Base-by-base conservation (phyloP, 2,113 vertebrate species). In the Microcebus ravelobensis region DNA sequence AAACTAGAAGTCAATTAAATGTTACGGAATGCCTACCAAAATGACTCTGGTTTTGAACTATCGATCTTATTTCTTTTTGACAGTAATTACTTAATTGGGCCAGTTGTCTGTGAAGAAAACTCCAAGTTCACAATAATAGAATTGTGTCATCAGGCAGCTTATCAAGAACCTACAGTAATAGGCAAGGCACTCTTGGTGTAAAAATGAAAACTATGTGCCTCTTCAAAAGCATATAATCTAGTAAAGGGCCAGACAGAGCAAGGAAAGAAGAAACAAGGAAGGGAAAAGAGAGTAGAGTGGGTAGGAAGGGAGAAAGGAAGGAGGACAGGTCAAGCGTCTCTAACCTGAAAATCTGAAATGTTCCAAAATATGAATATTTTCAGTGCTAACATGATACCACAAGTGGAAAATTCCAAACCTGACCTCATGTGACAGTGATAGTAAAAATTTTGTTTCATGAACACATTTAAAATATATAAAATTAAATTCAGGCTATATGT, bases 21-120 rank as follows among this genome's bases (percentile, higher is more conserved):
- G 36, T 77, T 91, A 68, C 80, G 70, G 29, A 65, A 87, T 59
- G 83, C 50, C 45, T 87, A 82, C 63, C 81, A 50, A 74, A 87
- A 84, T 23, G 20, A 50, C 45, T 92, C 85, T 68, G 68, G 55
- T 73, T 93, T 90, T 57, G 31, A 87, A 76, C 63, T 42, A 92
- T 84, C 70, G 34, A 87, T 80, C 91, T 70, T 77, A 52, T n/a
- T 88, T 94, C 93, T 88, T 94, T 71, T 73, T 71, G 83, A 95
- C 63, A 91, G 83, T 96, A 73, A 96, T 96, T 79, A 91, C 14
- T 57, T 83, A 88, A 94, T 65, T 89, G 45, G 77, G 79, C 59
- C 48, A 92, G 65, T 29, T 70, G 45, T 85, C 68, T 91, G n/a
- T 88, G 87, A 97, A 55, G 73, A 68, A 86, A 87, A 96, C 36